Conservation (phyloP, 2,797 vertebrate genomes). For the Hipposideros larvatus region DNA sequence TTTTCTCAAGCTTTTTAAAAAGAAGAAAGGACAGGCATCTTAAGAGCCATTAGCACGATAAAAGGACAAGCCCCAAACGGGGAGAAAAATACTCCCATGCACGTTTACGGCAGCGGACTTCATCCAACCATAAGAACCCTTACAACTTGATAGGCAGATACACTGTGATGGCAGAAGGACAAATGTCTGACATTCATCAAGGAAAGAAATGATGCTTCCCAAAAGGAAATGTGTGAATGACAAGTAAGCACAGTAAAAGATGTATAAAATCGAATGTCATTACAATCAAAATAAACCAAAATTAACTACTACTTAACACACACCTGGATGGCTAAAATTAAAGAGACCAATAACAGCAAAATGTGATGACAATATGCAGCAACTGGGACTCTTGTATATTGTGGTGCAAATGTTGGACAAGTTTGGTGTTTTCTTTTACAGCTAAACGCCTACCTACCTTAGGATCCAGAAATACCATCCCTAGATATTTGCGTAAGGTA, state of each 20-base stretch:
- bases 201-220: neutral
- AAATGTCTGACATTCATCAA: neutral
- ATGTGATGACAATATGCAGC: neutral
- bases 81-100: neutral
- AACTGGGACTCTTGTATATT: neutral
- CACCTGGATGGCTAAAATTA: neutral
- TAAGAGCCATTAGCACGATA: neutral
- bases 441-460: neutral
- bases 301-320: neutral
- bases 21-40: neutral
- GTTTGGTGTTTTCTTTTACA: neutral
- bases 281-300: neutral
- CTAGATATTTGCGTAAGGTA: neutral
- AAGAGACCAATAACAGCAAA: neutral
- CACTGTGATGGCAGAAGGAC: rapidly evolving
- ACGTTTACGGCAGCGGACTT: neutral
- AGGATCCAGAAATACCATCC: neutral
- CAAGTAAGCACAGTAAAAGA: neutral
- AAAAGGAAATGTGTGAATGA: neutral
- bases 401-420: neutral
- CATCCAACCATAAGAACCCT: neutral
- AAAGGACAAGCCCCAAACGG: neutral
- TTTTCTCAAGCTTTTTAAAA: neutral
- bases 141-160: neutral
- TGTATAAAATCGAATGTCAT: neutral